Percentiles rank a stretch among this genome's conserved stretches.
Conservation (phyloP, 2,797 vertebrate genomes). For the Setipinna tenuifilis region DNA sequence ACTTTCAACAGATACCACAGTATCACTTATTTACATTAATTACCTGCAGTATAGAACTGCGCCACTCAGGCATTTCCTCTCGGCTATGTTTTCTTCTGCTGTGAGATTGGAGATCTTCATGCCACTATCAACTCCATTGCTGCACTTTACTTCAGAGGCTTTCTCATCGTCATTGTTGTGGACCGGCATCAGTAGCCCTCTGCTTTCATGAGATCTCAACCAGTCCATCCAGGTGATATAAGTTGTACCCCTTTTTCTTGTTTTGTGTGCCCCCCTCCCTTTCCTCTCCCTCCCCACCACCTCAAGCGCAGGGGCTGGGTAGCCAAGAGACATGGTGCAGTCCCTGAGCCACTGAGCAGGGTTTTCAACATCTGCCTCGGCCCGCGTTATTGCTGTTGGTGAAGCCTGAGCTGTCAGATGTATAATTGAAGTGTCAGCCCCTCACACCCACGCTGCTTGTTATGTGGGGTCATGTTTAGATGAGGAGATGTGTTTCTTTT, state of each 20-base stretch:
- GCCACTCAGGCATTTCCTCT: not conserved
- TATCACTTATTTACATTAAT: not conserved
- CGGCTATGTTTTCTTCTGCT: not conserved
- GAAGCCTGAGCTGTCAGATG: slow-evolving; percentile 69
- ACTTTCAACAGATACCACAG: not conserved
- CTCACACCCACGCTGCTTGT: slow-evolving; percentile 43
- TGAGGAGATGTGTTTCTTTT: slow-evolving; percentile 70
- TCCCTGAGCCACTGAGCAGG: slow-evolving; percentile 35
- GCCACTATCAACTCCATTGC: not conserved
- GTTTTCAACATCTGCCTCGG: slow-evolving; percentile 63
- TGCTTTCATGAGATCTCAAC: slow-evolving; percentile 13
- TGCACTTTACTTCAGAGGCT: not conserved
- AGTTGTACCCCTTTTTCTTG: slow-evolving; percentile 40
- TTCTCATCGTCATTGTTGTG: not conserved
- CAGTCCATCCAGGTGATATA: slow-evolving; percentile 53
- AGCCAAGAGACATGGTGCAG: slow-evolving; percentile 40
- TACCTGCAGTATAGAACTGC: not conserved
- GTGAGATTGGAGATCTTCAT: not conserved
- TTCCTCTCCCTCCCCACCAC: slow-evolving; percentile 26
- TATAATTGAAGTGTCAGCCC: slow-evolving; percentile 70
- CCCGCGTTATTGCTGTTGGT: slow-evolving; percentile 67
- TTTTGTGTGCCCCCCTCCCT: not conserved
- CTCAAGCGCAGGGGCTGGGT: slow-evolving; percentile 37
- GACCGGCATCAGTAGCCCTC: not conserved
- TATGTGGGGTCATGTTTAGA: slow-evolving; percentile 67